Evolutionary conservation across 1,140 invertebrate genomes (phyloP).

Genomic region (Caerostris extrusa): DNA sequence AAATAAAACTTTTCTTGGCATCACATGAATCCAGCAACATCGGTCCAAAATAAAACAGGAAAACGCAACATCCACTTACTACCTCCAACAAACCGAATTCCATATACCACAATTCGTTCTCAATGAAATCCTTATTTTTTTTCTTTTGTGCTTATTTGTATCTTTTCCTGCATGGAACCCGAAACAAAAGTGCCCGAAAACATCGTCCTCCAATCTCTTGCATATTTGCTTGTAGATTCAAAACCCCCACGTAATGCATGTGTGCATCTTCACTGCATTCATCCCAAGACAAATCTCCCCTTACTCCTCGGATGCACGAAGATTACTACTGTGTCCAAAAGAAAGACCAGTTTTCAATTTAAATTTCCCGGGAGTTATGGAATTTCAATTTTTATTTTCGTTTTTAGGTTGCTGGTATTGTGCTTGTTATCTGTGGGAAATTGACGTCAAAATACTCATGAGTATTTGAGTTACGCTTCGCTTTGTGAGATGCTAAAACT

Average conservation of each 20-base stretch:
- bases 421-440: no score
- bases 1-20: no score
- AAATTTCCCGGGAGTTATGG: no score
- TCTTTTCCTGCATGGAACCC: neutral
- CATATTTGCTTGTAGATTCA: neutral
- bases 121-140: neutral
- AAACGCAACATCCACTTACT: neutral
- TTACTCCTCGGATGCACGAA: neutral
- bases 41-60: no score
- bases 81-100: neutral
- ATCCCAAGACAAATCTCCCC: neutral
- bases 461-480: no score
- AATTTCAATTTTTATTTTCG: no score
- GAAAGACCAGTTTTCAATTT: no score
- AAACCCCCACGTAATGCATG: neutral
- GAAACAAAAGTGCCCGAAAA: neutral
- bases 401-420: no score
- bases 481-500: no score
- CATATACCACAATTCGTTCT: neutral
- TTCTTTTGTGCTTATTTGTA: neutral
- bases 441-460: no score
- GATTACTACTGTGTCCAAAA: no score
- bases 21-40: no score
- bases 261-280: neutral
- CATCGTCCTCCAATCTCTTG: neutral